Percentiles rank a stretch among this genome's conserved stretches.
phyloP scores from a whole-genome alignment of 64 coral and sea anemone genomes.

The Cladopsammia gracilis region DNA sequence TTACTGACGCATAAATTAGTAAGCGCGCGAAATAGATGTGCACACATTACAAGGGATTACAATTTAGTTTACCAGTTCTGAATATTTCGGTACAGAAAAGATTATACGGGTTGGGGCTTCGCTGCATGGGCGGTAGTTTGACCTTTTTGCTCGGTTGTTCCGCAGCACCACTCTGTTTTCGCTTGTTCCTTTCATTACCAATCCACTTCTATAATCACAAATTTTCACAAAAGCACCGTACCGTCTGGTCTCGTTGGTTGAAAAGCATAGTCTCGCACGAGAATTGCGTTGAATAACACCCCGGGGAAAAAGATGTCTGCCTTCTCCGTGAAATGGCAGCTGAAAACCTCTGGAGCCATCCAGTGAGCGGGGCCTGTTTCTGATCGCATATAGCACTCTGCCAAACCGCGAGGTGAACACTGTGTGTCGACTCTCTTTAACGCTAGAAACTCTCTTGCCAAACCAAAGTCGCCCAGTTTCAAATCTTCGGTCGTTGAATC shows the following conservation, averaged over 20 bases:
- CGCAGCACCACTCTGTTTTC: too few species aligned
- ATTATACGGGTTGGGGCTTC: too few species aligned
- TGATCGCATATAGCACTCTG: constrained; percentile 68
- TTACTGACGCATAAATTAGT: too few species aligned
- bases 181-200: too few species aligned
- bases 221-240: constrained; percentile 77
- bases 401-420: not conserved
- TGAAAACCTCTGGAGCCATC: constrained; percentile 79
- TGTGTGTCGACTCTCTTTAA: constrained; percentile 1
- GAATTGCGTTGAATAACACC: constrained; percentile 68
- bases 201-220: too few species aligned
- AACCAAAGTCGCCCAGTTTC: constrained; percentile 76
- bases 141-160: too few species aligned
- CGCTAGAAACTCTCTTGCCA: constrained; percentile 69
- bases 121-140: too few species aligned
- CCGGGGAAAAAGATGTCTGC: constrained; percentile 76
- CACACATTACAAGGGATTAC: too few species aligned
- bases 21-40: too few species aligned
- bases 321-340: constrained; percentile 67
- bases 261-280: constrained; percentile 59
- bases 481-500: constrained; percentile 56
- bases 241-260: constrained; percentile 1
- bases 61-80: too few species aligned
- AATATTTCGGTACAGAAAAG: too few species aligned
- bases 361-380: constrained; percentile 59